Conservation (phyloP, 2,797 vertebrate species). For the Centropyge bicolor region DNA sequence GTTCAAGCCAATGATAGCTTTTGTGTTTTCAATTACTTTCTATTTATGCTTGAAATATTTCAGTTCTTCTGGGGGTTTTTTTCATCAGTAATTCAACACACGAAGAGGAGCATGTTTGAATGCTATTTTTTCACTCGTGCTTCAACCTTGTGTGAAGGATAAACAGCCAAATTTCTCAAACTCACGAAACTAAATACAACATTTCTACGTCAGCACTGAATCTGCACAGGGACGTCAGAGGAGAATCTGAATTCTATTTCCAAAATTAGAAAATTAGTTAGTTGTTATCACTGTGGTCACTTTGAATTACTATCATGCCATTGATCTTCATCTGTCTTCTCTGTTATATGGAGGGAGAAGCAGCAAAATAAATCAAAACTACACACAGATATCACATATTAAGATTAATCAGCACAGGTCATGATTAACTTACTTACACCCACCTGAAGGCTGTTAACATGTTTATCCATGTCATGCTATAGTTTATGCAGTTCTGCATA, state of each 20-base stretch:
- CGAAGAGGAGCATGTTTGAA: background rate
- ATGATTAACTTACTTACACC: background rate
- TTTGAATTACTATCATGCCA: background rate
- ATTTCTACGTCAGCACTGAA: too few relatives aligned
- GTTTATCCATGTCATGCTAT: accelerated
- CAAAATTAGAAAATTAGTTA: too few relatives aligned
- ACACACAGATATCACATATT: background rate
- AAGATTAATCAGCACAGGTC: background rate
- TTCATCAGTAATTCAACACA: too few relatives aligned
- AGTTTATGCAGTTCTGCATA: constrained; percentile 8
- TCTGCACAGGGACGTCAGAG: too few relatives aligned
- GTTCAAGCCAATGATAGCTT: too few relatives aligned
- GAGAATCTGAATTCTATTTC: too few relatives aligned
- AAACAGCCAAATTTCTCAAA: background rate
- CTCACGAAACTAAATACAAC: too few relatives aligned
- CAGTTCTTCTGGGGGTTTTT: too few relatives aligned
- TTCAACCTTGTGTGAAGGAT: background rate
- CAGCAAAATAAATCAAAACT: background rate
- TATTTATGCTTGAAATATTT: too few relatives aligned
- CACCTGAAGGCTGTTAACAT: background rate
- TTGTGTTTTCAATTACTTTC: too few relatives aligned
- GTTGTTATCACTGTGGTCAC: background rate
- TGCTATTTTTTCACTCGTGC: background rate
- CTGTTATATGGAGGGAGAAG: background rate
- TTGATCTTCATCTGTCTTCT: background rate